Evolutionary conservation across 2,888 invertebrate species (phyloP).

Genomic region (Pemphredon lugubris): DNA sequence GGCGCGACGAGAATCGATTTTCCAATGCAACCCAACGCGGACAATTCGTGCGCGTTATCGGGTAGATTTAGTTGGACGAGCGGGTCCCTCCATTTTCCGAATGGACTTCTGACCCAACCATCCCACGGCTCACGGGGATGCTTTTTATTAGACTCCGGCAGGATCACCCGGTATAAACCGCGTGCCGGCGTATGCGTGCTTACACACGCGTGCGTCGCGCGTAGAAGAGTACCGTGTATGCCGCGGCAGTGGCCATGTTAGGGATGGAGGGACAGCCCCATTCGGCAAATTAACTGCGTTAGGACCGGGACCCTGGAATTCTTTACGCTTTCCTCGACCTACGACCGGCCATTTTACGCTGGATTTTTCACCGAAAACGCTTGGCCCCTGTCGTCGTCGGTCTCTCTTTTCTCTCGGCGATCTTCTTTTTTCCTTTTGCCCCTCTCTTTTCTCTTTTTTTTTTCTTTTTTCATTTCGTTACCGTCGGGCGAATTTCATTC

Average conservation of each 20-base stretch:
- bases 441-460: slow-evolving; percentile 6
- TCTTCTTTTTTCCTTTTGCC: slow-evolving; percentile 9
- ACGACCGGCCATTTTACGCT: slow-evolving; percentile 76
- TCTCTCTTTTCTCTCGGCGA: slow-evolving; percentile 12
- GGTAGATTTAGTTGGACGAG: slow-evolving; percentile 80
- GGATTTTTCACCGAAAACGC: slow-evolving; percentile 68
- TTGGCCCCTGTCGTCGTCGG: slow-evolving; percentile 31
- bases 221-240: slow-evolving; percentile 42
- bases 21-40: slow-evolving; percentile 42
- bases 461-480: slow-evolving; percentile 32
- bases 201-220: slow-evolving; percentile 23
- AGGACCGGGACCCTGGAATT: slow-evolving; percentile 71
- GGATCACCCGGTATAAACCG: slow-evolving; percentile 72
- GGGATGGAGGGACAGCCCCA: slow-evolving; percentile 75
- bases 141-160: slow-evolving; percentile 80
- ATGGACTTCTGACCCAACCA: slow-evolving; percentile 81
- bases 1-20: slow-evolving; percentile 12
- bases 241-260: slow-evolving; percentile 74
- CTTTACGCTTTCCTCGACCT: slow-evolving; percentile 76
- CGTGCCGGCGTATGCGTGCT: slow-evolving; percentile 4
- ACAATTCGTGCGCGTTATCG: slow-evolving; percentile 78
- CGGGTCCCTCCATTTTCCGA: slow-evolving; percentile 80
- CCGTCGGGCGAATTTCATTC: slow-evolving; percentile 18
- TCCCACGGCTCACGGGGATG: slow-evolving; percentile 75
- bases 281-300: slow-evolving; percentile 80